Percentiles rank a stretch among this genome's conserved stretches.
phyloP scores from a whole-genome alignment of 2,797 vertebrate genomes.

The Coluber constrictor region DNA sequence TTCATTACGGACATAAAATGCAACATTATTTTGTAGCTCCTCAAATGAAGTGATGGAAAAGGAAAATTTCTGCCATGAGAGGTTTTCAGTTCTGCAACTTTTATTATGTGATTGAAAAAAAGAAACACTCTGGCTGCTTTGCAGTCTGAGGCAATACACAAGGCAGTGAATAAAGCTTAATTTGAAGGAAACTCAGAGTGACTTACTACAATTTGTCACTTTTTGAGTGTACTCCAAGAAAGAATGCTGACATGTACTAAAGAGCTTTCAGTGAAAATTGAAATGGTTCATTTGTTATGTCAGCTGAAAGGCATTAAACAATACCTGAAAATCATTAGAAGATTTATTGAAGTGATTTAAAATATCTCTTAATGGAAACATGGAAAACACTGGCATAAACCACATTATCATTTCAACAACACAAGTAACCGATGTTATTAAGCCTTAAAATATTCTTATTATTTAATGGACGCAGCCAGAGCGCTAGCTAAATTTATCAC shows the following conservation, averaged over 20 bases:
- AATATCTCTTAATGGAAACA: slow-evolving; percentile 65
- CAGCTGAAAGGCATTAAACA: slow-evolving; percentile 66
- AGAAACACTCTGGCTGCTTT: slow-evolving; percentile 23
- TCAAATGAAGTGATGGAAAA: slow-evolving; percentile 47
- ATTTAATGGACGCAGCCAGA: slow-evolving; percentile 27
- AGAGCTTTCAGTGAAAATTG: slow-evolving; percentile 67
- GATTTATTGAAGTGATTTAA: slow-evolving; percentile 70
- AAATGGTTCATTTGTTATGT: slow-evolving; percentile 73
- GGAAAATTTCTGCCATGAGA: slow-evolving; percentile 30
- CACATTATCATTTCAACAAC: slow-evolving; percentile 59
- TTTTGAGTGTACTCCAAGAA: slow-evolving; percentile 68
- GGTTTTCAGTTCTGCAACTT: slow-evolving; percentile 54
- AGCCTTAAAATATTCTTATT: slow-evolving; percentile 59
- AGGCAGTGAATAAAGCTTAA: slow-evolving; percentile 40
- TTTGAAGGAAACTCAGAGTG: slow-evolving; percentile 45
- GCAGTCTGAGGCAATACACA: slow-evolving; percentile 52
- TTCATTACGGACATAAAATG: slow-evolving; percentile 13
- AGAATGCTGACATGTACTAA: slow-evolving; percentile 66
- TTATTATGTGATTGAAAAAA: slow-evolving; percentile 46
- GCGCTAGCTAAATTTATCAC: slow-evolving; percentile 41
- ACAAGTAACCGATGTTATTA: slow-evolving; percentile 59
- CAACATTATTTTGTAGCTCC: slow-evolving; percentile 21
- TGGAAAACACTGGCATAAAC: slow-evolving; percentile 48
- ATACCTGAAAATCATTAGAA: slow-evolving; percentile 70
- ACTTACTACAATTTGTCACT: slow-evolving; percentile 66